phyloP scores from a whole-genome alignment of 2,113 vertebrate genomes.

The Ptyas mucosa region DNA sequence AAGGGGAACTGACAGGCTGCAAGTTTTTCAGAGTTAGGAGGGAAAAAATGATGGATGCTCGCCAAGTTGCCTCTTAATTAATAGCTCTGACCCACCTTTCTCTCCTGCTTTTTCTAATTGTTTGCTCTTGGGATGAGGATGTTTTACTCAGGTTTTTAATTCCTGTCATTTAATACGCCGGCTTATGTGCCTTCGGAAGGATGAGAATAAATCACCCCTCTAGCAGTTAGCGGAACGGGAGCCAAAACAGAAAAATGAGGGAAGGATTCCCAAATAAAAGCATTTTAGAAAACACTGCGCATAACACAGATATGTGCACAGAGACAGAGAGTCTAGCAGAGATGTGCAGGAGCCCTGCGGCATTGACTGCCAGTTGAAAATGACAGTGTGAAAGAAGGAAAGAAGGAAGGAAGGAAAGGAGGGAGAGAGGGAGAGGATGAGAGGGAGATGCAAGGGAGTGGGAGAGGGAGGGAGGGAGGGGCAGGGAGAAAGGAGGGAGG shows the following conservation, averaged over 20 bases:
- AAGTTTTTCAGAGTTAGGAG: not conserved
- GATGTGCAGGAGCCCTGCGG: not conserved
- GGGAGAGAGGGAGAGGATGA: not conserved
- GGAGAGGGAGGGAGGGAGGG: rapidly evolving
- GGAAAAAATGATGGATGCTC: not conserved
- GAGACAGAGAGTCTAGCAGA: not conserved
- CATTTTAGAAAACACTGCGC: too few species aligned
- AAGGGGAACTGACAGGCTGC: not conserved
- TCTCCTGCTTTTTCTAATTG: not conserved
- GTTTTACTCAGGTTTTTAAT: not conserved
- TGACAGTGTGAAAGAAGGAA: not conserved
- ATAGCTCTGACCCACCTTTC: not conserved
- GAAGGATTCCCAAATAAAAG: not conserved
- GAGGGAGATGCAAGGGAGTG: too few species aligned
- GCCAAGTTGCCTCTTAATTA: not conserved
- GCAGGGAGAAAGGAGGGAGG: too few species aligned
- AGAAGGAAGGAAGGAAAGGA: not conserved
- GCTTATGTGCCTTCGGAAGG: not conserved
- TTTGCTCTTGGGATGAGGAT: not conserved
- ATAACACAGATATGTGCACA: not conserved
- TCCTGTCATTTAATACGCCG: not conserved
- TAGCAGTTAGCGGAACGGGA: not conserved
- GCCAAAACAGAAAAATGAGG: not conserved
- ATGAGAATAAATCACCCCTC: not conserved
- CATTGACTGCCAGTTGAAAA: not conserved